These are phyloP conservation scores for Apis laboriosa DNA, from an alignment of 1,140 invertebrate species.

Conservation along the genomic window DNA sequence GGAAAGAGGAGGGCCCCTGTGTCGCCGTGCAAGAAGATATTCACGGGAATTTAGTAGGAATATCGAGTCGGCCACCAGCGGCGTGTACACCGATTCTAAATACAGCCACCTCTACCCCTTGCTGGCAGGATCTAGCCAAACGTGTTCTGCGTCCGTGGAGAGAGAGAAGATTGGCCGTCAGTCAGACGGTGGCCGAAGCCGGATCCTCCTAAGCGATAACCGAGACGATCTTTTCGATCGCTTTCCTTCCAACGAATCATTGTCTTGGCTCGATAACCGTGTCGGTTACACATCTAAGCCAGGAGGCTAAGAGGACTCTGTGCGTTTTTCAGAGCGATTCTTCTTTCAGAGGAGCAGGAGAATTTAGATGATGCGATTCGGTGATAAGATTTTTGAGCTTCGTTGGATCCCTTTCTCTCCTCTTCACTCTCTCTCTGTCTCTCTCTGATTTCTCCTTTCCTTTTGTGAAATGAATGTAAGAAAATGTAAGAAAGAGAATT, in stretches of 20 bases:
- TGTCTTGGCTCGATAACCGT: conserved; percentile 22
- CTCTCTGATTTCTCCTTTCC: too few species aligned
- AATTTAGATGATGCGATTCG: not conserved
- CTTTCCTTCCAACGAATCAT: conserved; percentile 39
- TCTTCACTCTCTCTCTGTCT: too few species aligned
- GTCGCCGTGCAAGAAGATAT: conserved; percentile 27
- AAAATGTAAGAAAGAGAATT: too few species aligned
- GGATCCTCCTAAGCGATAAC: conserved; percentile 43
- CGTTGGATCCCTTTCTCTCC: not conserved
- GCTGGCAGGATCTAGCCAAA: conserved; percentile 62
- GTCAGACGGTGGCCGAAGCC: conserved; percentile 48
- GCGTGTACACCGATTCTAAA: conserved; percentile 38
- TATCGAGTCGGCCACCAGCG: conserved; percentile 43
- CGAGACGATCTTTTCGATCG: conserved; percentile 43
- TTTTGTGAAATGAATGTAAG: too few species aligned
- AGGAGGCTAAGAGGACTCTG: not conserved
- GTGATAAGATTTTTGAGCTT: not conserved
- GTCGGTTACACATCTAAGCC: not conserved
- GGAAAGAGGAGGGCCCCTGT: too few species aligned
- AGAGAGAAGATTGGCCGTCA: conserved; percentile 64
- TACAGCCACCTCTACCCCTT: conserved; percentile 49
- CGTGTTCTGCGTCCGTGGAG: conserved; percentile 49
- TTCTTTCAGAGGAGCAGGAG: not conserved
- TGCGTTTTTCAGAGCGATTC: not conserved
- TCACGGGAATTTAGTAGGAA: conserved; percentile 39